These are phyloP conservation scores for Tridacna crocea DNA, from an alignment of 2,888 invertebrate species.

Conservation along the genomic window DNA sequence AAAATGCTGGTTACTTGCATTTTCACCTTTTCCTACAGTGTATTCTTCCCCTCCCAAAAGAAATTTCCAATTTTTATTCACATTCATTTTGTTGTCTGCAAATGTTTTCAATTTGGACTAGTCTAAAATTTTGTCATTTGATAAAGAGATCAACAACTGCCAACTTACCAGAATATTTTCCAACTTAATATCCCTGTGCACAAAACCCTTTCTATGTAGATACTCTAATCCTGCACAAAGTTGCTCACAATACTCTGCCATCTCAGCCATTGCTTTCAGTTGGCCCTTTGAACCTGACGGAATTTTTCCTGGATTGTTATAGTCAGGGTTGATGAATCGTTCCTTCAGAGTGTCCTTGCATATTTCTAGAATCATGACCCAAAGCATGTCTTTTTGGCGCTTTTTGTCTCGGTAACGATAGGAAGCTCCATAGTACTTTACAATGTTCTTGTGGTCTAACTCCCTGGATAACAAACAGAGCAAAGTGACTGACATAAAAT, in stretches of 20 bases:
- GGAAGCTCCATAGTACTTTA: slow-evolving; percentile 75
- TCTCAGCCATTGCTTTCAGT: slow-evolving; percentile 62
- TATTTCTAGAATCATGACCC: slow-evolving; percentile 79
- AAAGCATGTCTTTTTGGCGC: slow-evolving; percentile 63
- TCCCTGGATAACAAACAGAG: slow-evolving; percentile 62
- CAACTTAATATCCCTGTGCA: slow-evolving; percentile 79
- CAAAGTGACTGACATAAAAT: too few relatives aligned
- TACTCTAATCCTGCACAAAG: slow-evolving; percentile 72
- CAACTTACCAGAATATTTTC: slow-evolving; percentile 79
- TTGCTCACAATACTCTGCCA: slow-evolving; percentile 70
- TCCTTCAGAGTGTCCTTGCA: slow-evolving; percentile 74
- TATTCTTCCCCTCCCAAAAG: too few relatives aligned
- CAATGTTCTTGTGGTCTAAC: slow-evolving; percentile 75
- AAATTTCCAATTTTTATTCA: too few relatives aligned
- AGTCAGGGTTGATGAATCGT: slow-evolving; percentile 56
- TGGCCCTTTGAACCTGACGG: slow-evolving; percentile 28
- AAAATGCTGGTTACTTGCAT: too few relatives aligned
- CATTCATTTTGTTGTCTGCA: too few relatives aligned
- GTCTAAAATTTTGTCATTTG: too few relatives aligned
- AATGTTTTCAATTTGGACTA: too few relatives aligned
- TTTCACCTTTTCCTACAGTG: too few relatives aligned
- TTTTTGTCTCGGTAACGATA: slow-evolving; percentile 57
- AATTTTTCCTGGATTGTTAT: slow-evolving; percentile 60
- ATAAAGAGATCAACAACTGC: too few relatives aligned
- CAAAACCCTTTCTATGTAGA: slow-evolving; percentile 74